Evolutionary conservation across 2,797 vertebrate species (phyloP).

Genomic region (Helicolenus hilgendorfi): DNA sequence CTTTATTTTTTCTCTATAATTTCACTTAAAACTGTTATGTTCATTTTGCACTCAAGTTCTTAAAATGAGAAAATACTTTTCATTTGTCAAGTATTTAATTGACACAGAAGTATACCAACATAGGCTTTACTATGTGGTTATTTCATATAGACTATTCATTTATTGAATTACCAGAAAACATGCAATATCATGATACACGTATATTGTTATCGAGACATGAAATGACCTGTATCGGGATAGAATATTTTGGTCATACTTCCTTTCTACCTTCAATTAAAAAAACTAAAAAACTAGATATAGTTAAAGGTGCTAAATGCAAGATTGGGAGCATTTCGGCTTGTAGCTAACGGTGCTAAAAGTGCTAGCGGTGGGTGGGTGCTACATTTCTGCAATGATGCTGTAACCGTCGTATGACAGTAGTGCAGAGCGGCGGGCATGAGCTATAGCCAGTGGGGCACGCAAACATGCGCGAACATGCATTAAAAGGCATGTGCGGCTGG

Average conservation of each 20-base stretch:
- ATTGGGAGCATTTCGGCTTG: neutral
- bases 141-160: neutral
- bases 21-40: no score
- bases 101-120: neutral
- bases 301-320: neutral
- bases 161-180: neutral
- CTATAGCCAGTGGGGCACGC: neutral
- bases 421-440: neutral
- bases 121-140: neutral
- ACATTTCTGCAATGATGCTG: neutral
- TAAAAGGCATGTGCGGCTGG: neutral
- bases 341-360: neutral
- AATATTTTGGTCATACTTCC: neutral
- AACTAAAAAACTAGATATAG: neutral
- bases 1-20: no score
- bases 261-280: neutral
- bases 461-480: rapidly evolving
- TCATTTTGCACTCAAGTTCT: no score
- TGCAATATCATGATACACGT: neutral
- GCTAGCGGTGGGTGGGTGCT: neutral
- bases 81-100: neutral
- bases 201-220: neutral
- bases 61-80: neutral
- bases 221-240: neutral
- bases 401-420: neutral